These are phyloP conservation scores for Petroica traversi DNA, from an alignment of 2,113 vertebrate genomes.

Conservation along the genomic window DNA sequence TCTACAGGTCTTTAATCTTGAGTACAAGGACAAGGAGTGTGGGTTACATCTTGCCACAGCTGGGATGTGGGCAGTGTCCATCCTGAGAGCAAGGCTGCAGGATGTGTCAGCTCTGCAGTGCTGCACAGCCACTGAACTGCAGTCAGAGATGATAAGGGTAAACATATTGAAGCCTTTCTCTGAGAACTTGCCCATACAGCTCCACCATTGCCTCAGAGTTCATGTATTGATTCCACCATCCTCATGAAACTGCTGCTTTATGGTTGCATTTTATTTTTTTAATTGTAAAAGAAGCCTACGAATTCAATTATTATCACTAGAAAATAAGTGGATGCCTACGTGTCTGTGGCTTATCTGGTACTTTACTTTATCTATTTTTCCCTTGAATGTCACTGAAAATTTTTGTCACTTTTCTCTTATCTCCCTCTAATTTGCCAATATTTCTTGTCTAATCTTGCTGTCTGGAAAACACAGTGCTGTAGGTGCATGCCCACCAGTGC, in stretches of 20 bases:
- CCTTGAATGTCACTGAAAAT: neutral
- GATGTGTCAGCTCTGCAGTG: neutral
- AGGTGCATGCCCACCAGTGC: neutral
- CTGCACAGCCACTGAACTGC: neutral
- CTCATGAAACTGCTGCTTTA: neutral
- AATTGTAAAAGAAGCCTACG: neutral
- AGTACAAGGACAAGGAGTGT: too few species aligned
- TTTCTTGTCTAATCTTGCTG: conserved; percentile 2
- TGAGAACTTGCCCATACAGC: neutral
- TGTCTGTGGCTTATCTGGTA: neutral
- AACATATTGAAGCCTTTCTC: neutral
- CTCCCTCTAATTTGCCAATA: neutral
- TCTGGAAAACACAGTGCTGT: neutral
- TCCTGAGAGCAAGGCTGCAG: neutral
- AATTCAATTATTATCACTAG: neutral
- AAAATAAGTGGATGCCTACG: neutral
- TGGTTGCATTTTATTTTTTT: neutral
- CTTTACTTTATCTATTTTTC: neutral
- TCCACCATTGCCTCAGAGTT: neutral
- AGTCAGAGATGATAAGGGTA: neutral
- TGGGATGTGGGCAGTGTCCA: neutral
- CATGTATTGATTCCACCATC: neutral
- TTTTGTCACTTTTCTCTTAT: conserved; percentile 15
- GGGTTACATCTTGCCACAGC: neutral
- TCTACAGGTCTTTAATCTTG: neutral